Evolutionary conservation across 2,113 vertebrate species (phyloP).

Genomic region (Psettodes erumei): DNA sequence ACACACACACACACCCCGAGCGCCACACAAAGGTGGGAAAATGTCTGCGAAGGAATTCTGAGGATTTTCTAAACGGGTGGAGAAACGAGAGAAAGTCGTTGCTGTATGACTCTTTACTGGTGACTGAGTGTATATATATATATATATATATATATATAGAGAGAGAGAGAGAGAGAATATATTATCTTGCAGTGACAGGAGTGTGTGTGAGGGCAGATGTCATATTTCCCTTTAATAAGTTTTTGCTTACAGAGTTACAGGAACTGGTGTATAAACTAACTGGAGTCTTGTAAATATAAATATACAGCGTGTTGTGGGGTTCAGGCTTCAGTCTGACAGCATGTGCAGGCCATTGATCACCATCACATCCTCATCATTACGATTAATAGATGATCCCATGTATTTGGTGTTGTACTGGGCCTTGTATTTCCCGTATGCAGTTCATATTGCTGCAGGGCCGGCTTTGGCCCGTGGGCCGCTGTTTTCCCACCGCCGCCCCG

Average conservation of each 20-base stretch:
- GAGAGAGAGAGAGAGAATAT: no score
- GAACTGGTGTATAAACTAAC: neutral
- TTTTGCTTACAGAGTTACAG: neutral
- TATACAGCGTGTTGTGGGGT: neutral
- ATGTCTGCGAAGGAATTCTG: neutral
- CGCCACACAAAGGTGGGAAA: neutral
- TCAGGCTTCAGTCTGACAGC: neutral
- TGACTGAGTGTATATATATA: no score
- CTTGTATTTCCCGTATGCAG: neutral
- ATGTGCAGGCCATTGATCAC: no score
- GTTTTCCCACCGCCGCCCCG: no score
- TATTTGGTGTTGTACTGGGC: no score
- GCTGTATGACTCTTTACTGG: neutral
- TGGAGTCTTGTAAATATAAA: neutral
- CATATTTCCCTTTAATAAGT: neutral
- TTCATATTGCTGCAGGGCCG: no score
- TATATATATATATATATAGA: no score
- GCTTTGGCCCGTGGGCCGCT: no score
- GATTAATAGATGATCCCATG: no score
- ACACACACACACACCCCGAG: neutral
- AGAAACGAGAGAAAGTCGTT: neutral
- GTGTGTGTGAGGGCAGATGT: neutral
- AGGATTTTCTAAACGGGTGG: neutral
- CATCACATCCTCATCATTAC: no score
- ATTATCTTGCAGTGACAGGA: no score